Conservation (phyloP, 2,113 vertebrate species). For the Gobiocypris rarus region DNA sequence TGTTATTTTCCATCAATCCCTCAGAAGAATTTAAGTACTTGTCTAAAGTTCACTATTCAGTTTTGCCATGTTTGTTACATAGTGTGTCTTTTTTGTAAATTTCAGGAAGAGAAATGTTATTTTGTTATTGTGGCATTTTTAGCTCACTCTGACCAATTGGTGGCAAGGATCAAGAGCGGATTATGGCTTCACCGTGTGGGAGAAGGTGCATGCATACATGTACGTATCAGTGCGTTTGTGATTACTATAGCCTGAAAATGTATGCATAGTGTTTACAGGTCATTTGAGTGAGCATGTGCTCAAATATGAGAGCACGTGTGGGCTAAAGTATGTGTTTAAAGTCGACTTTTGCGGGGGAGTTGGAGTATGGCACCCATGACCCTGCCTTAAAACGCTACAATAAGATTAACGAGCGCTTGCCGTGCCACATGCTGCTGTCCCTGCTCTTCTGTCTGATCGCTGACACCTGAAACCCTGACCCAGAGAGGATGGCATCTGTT, state of each 20-base stretch:
- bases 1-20: neutral
- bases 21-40: too few relatives aligned
- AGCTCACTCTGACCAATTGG: conserved; percentile 62
- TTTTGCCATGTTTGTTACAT: neutral
- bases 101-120: conserved; percentile 47
- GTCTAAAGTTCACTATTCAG: neutral
- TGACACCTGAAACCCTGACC: conserved; percentile 13
- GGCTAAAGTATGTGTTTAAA: conserved; percentile 19
- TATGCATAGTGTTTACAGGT: neutral
- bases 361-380: neutral
- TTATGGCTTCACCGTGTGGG: conserved; percentile 50
- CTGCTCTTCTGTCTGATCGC: neutral
- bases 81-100: conserved; percentile 12
- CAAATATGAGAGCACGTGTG: neutral
- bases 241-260: neutral
- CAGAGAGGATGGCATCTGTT: conserved; percentile 1
- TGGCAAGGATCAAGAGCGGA: conserved; percentile 64
- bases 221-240: neutral
- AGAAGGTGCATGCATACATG: conserved; percentile 24
- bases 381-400: conserved; percentile 50
- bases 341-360: conserved; percentile 5
- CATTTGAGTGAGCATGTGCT: neutral
- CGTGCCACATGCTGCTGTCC: conserved; percentile 47
- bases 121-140: conserved; percentile 55
- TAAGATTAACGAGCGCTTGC: conserved; percentile 59